Evolutionary conservation across 1,140 invertebrate species (phyloP).

Genomic region (Drosophila aff.): DNA sequence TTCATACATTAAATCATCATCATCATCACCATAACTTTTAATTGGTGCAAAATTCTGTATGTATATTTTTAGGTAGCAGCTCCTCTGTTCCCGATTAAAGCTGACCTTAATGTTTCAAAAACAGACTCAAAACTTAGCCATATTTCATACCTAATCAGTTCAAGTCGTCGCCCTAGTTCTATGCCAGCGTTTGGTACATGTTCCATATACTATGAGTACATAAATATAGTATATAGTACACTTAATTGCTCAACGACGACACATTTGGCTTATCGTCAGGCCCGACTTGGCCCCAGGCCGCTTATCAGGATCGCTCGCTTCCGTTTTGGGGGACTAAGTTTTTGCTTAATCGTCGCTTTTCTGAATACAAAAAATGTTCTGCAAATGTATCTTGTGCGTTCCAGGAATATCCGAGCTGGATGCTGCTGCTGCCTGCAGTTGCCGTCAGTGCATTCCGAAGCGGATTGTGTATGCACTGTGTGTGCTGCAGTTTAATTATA

Average conservation of each 20-base stretch:
- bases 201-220: not conserved
- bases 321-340: conserved; percentile 65
- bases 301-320: conserved; percentile 68
- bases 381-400: conserved; percentile 36
- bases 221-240: conserved; percentile 4
- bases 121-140: conserved; percentile 10
- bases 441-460: conserved; percentile 41
- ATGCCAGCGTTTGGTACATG: conserved; percentile 8
- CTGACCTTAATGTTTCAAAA: conserved; percentile 61
- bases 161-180: conserved; percentile 47
- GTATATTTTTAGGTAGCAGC: conserved; percentile 8
- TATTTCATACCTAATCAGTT: conserved; percentile 52
- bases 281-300: conserved; percentile 47
- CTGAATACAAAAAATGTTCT: conserved; percentile 16
- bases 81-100: conserved; percentile 50
- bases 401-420: conserved; percentile 51
- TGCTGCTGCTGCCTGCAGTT: conserved; percentile 22
- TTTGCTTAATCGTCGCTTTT: conserved; percentile 70
- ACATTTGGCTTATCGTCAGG: conserved; percentile 55
- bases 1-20: conserved; percentile 46
- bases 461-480: conserved; percentile 12
- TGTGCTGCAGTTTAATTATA: conserved; percentile 76
- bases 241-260: conserved; percentile 67
- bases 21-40: conserved; percentile 20
- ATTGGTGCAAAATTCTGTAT: conserved; percentile 12